These are phyloP conservation scores for Mellilla xanthometata DNA, from an alignment of 2,888 invertebrate species.

Conservation along the genomic window DNA sequence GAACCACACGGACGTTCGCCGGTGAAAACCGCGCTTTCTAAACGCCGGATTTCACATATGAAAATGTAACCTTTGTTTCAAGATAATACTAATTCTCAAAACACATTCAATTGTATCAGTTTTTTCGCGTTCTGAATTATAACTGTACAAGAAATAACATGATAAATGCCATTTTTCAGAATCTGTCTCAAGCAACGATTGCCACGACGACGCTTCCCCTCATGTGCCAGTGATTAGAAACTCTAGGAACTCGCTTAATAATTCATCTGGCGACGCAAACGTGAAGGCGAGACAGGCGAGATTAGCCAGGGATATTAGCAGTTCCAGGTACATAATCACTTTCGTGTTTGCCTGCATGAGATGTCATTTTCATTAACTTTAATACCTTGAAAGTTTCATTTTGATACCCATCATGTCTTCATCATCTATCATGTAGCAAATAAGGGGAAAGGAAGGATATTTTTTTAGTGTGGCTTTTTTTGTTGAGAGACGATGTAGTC, in stretches of 20 bases:
- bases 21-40: no score
- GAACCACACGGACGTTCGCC: no score
- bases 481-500: slow-evolving; percentile 25
- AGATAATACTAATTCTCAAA: no score
- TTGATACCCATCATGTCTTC: no score
- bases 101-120: no score
- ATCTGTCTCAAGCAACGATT: slow-evolving; percentile 72
- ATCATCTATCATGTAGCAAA: slow-evolving; percentile 51
- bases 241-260: slow-evolving; percentile 54
- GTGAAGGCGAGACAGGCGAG: slow-evolving; percentile 74
- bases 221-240: slow-evolving; percentile 73
- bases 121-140: no score
- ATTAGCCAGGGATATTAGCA: slow-evolving; percentile 70
- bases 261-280: slow-evolving; percentile 65
- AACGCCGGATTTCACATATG: no score
- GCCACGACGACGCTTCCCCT: slow-evolving; percentile 62
- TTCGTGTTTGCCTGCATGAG: no score
- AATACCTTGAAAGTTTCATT: no score
- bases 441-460: slow-evolving; percentile 79
- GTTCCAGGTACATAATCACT: slow-evolving; percentile 54
- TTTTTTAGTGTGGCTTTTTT: slow-evolving; percentile 30
- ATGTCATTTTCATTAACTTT: no score
- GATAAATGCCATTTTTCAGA: slow-evolving; percentile 44
- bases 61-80: no score
- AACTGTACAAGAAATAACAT: background rate